phyloP scores from a whole-genome alignment of 2,113 vertebrate species.

The Apistogramma diplotaenia region DNA sequence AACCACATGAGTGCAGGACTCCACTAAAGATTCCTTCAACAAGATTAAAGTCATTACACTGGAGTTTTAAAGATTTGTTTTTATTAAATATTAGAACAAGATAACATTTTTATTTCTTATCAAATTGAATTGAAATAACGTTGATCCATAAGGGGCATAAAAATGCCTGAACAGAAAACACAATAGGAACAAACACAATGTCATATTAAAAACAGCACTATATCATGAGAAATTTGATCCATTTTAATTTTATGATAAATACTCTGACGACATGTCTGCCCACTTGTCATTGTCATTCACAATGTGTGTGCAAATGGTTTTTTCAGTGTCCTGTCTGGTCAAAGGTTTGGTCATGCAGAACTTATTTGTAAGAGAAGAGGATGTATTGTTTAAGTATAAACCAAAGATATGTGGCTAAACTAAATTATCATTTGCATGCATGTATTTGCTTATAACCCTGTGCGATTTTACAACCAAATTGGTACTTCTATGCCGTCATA shows the following conservation, averaged over 20 bases:
- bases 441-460: constrained; percentile 28
- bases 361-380: constrained; percentile 42
- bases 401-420: constrained; percentile 9
- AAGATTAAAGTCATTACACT: too few species aligned
- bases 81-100: background rate
- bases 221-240: background rate
- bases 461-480: background rate
- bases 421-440: background rate
- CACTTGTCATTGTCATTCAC: background rate
- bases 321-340: background rate
- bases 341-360: background rate
- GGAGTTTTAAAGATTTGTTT: too few species aligned
- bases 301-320: background rate
- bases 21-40: background rate
- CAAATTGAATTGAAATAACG: background rate
- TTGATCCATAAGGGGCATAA: background rate
- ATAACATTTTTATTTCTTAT: background rate
- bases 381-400: constrained; percentile 11
- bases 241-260: background rate
- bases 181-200: background rate
- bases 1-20: rapidly evolving
- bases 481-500: background rate
- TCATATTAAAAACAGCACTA: background rate
- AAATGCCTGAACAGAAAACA: background rate
- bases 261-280: background rate